Evolutionary conservation across 1,140 invertebrate species (phyloP).

Genomic region (Drosophila malerkotliana): DNA sequence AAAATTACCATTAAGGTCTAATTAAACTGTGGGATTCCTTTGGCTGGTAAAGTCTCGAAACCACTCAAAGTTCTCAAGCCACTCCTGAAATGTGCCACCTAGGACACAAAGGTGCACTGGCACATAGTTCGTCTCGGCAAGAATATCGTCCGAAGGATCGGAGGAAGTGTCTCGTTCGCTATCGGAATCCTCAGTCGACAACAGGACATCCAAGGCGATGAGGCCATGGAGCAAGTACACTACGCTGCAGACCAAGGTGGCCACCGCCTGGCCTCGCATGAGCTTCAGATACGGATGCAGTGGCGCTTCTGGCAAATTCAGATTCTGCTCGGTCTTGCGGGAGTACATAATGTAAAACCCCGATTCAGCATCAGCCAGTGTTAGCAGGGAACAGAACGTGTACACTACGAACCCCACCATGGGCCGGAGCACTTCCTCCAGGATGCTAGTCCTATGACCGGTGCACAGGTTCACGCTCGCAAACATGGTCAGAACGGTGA

Average conservation of each 20-base stretch:
- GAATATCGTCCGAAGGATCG: neutral
- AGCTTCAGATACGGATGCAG: constrained; percentile 42
- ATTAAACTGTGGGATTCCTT: neutral
- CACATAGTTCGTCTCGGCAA: constrained; percentile 11
- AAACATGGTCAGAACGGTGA: constrained; percentile 35
- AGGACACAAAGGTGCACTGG: constrained; percentile 50
- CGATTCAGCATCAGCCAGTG: constrained; percentile 31
- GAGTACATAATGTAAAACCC: constrained; percentile 30
- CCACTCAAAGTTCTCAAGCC: constrained; percentile 38
- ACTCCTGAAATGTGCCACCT: constrained; percentile 9
- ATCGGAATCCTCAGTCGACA: constrained; percentile 22
- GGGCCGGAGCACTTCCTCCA: constrained; percentile 28
- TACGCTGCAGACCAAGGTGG: constrained; percentile 16
- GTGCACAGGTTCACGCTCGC: constrained; percentile 54
- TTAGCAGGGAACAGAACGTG: constrained; percentile 30
- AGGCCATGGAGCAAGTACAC: constrained; percentile 48
- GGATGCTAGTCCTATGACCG: constrained; percentile 1
- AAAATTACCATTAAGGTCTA: neutral
- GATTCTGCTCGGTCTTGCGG: accelerated
- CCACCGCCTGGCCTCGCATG: constrained; percentile 32
- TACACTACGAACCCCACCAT: constrained; percentile 27
- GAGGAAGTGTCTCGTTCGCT: neutral
- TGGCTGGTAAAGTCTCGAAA: constrained; percentile 24
- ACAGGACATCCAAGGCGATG: constrained; percentile 47
- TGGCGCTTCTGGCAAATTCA: neutral